Percentiles rank a stretch among this genome's conserved stretches.
Evolutionary conservation across 2,888 invertebrate species (phyloP).

Genomic region (Dichetophora obliterata): DNA sequence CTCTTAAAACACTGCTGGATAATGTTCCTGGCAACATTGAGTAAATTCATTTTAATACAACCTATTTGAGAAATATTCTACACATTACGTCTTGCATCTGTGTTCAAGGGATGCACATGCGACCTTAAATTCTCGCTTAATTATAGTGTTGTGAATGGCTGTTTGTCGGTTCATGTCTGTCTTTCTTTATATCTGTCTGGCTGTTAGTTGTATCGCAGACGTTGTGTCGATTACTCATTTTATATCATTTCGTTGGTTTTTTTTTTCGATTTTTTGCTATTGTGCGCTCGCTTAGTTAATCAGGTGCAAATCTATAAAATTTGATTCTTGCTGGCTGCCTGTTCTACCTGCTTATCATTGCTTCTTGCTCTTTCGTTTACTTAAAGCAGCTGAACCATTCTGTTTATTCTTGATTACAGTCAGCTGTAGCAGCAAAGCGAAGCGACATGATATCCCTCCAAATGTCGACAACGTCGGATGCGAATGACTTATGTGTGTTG

Average conservation of each 20-base stretch:
- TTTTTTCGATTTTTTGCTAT: not conserved
- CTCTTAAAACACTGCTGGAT: not conserved
- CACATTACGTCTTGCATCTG: not conserved
- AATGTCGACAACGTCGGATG: conserved; percentile 12
- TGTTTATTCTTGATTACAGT: not conserved
- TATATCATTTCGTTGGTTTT: conserved; percentile 1
- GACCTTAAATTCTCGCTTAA: conserved; percentile 25
- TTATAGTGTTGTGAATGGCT: conserved; percentile 26
- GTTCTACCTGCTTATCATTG: not conserved
- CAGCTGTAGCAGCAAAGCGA: not conserved
- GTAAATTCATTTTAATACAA: not conserved
- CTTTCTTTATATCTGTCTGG: not conserved
- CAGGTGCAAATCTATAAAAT: conserved; percentile 56
- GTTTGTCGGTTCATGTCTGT: not conserved
- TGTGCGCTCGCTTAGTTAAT: conserved; percentile 42
- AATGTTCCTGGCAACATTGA: not conserved
- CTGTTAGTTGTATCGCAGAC: not conserved
- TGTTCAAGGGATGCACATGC: conserved; percentile 15
- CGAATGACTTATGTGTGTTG: conserved; percentile 26
- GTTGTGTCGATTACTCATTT: conserved; percentile 31
- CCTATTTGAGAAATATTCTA: not conserved
- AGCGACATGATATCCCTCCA: conserved; percentile 20
- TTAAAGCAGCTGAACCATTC: conserved; percentile 22
- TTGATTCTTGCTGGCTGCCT: conserved; percentile 14
- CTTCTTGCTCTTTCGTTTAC: not conserved